phyloP scores from a whole-genome alignment of 2,113 vertebrate species.

The Silurus asotus region DNA sequence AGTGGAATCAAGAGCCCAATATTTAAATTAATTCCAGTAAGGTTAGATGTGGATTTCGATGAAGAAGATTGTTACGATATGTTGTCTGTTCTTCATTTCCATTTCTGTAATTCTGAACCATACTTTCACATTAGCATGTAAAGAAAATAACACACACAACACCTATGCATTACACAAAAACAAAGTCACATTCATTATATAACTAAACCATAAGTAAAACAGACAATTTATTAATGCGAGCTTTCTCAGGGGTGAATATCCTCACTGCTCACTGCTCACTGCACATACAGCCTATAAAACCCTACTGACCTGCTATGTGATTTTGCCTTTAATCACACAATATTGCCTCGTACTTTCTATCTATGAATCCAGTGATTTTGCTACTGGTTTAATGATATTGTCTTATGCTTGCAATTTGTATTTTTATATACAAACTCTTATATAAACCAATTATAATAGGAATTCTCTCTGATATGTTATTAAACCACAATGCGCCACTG shows the following conservation, averaged over 20 bases:
- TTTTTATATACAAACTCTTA: not conserved
- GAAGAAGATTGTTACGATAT: not conserved
- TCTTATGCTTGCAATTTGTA: slow-evolving; percentile 39
- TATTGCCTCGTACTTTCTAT: slow-evolving; percentile 8
- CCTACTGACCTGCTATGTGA: slow-evolving; percentile 21
- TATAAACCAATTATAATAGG: not conserved
- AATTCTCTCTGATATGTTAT: not conserved
- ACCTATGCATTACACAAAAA: not conserved
- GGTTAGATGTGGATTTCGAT: not conserved
- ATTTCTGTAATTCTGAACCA: not conserved
- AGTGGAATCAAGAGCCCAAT: not conserved
- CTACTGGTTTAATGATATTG: slow-evolving; percentile 35
- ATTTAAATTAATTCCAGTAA: not conserved
- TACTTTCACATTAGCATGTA: not conserved
- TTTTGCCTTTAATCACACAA: slow-evolving; percentile 16
- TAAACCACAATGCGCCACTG: not conserved
- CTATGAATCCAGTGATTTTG: not conserved
- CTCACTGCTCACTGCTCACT: not conserved
- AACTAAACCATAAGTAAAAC: no score
- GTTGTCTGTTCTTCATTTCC: not conserved
- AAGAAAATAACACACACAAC: not conserved
- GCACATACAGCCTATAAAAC: not conserved
- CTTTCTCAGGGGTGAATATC: slow-evolving; percentile 86
- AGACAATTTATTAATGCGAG: slow-evolving; percentile 60
- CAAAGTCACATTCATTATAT: not conserved